phyloP scores from a whole-genome alignment of 1,140 invertebrate species.

The Nixonia krombeini region DNA sequence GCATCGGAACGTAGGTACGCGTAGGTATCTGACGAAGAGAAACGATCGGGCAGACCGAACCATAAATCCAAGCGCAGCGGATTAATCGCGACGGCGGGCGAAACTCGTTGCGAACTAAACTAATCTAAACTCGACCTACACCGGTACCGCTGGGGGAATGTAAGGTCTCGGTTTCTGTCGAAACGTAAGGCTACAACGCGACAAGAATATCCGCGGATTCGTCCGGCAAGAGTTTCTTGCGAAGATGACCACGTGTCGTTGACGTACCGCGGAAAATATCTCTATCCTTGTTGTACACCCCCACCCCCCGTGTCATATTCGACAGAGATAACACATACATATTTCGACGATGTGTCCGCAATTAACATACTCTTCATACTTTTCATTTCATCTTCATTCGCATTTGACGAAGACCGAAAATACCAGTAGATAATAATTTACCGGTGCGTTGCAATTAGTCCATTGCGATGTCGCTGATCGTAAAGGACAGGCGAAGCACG shows the following conservation, averaged over 20 bases:
- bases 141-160: constrained; percentile 48
- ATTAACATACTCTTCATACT: too few relatives aligned
- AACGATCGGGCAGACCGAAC: constrained; percentile 60
- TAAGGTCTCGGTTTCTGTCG: constrained; percentile 46
- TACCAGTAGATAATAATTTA: too few relatives aligned
- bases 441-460: too few relatives aligned
- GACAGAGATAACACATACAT: too few relatives aligned
- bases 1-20: constrained; percentile 15
- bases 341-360: too few relatives aligned
- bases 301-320: too few relatives aligned
- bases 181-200: constrained; percentile 24
- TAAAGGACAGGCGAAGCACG: too few relatives aligned
- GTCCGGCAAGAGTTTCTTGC: constrained; percentile 34
- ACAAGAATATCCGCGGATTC: constrained; percentile 33
- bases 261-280: too few relatives aligned
- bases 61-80: constrained; percentile 62
- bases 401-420: too few relatives aligned
- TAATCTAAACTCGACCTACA: constrained; percentile 68
- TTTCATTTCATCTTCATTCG: too few relatives aligned
- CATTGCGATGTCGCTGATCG: too few relatives aligned
- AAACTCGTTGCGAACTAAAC: constrained; percentile 69
- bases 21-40: constrained; percentile 61
- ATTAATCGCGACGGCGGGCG: constrained; percentile 61
- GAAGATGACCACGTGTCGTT: constrained; percentile 20
- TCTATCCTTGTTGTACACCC: too few relatives aligned